Conservation (phyloP, 2,797 vertebrate genomes). For the Ctenosaura bakeri region DNA sequence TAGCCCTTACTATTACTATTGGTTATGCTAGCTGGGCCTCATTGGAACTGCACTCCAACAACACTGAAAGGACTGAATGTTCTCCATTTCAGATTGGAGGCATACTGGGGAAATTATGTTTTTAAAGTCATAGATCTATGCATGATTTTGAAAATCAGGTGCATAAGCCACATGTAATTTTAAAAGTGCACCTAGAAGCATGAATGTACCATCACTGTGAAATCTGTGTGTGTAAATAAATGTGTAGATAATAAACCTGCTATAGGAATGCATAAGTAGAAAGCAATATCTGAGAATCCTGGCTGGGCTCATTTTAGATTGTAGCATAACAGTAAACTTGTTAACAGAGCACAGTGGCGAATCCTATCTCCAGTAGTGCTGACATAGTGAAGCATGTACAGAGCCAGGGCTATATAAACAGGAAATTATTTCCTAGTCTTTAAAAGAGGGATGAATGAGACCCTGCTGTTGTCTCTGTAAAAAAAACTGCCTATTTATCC, state of each 20-base stretch:
- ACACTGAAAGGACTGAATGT: no score
- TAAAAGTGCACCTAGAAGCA: not conserved
- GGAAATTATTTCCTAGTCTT: constrained; percentile 19
- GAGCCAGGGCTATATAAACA: constrained; percentile 14
- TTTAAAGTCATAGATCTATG: not conserved
- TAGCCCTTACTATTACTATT: no score
- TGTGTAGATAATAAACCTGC: not conserved
- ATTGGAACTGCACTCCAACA: no score
- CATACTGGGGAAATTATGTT: no score
- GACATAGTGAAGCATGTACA: not conserved
- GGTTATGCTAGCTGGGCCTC: no score
- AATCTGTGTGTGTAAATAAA: not conserved
- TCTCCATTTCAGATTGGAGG: no score
- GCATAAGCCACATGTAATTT: not conserved
- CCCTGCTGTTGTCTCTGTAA: not conserved
- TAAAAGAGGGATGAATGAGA: not conserved
- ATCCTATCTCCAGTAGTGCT: not conserved
- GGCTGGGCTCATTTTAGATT: not conserved
- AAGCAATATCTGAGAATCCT: not conserved
- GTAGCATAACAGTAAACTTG: not conserved
- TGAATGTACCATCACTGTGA: not conserved
- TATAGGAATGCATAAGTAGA: not conserved
- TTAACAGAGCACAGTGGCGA: not conserved
- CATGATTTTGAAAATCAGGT: not conserved
- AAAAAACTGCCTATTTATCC: not conserved